These are phyloP conservation scores for Drosophila paracracens DNA, from an alignment of 2,888 invertebrate genomes.

Conservation along the genomic window DNA sequence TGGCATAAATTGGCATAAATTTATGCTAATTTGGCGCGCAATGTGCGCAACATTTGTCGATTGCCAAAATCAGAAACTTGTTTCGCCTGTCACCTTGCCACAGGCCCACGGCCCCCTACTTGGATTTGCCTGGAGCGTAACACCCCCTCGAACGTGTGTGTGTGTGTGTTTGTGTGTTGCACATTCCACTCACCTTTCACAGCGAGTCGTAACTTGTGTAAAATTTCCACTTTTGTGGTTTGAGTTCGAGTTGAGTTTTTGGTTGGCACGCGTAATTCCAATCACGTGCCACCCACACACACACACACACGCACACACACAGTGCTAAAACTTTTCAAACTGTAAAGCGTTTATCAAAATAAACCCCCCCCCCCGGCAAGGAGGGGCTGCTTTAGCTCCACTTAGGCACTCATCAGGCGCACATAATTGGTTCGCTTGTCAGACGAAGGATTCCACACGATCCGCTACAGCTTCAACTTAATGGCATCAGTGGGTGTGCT, in stretches of 20 bases:
- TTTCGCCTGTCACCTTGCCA: slow-evolving; percentile 23
- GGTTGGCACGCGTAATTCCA: slow-evolving; percentile 72
- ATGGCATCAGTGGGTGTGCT: not conserved
- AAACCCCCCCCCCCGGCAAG: slow-evolving; percentile 1
- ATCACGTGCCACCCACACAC: slow-evolving; percentile 69
- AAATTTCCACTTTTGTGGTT: slow-evolving; percentile 55
- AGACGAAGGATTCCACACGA: slow-evolving; percentile 58
- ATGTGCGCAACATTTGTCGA: slow-evolving; percentile 72
- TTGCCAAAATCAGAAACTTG: slow-evolving; percentile 71
- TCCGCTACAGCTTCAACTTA: slow-evolving; percentile 16
- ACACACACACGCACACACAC: not conserved
- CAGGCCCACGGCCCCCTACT: not conserved
- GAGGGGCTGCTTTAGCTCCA: not conserved
- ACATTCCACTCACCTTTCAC: slow-evolving; percentile 18
- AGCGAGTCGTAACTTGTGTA: slow-evolving; percentile 41
- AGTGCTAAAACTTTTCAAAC: slow-evolving; percentile 66
- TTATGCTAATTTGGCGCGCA: slow-evolving; percentile 59
- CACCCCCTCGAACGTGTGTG: not conserved
- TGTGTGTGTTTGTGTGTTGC: not conserved
- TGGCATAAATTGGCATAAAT: slow-evolving; percentile 28
- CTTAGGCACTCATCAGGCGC: slow-evolving; percentile 54
- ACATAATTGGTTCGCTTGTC: slow-evolving; percentile 75
- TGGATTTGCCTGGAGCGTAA: not conserved
- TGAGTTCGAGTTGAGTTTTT: slow-evolving; percentile 33
- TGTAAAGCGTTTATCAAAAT: slow-evolving; percentile 79